Evolutionary conservation across 2,888 invertebrate genomes (phyloP).

Genomic region (Aleiodes testaceus): DNA sequence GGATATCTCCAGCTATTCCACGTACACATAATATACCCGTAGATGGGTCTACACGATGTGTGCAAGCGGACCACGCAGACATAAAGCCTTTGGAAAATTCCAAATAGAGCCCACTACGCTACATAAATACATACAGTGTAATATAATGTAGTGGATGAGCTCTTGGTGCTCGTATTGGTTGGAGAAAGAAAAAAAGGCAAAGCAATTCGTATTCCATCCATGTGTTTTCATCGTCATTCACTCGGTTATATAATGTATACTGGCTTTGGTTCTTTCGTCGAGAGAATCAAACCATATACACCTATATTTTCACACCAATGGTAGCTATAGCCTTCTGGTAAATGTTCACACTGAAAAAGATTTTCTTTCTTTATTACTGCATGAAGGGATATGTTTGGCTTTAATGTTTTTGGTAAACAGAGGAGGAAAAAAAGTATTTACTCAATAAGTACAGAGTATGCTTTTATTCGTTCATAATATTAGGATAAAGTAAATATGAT

Average conservation of each 20-base stretch:
- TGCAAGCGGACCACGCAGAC: constrained; percentile 33
- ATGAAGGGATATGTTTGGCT: constrained; percentile 19
- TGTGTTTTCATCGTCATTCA: constrained; percentile 12
- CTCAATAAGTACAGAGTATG: neutral
- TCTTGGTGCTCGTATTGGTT: constrained; percentile 7
- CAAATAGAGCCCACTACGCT: constrained; percentile 16
- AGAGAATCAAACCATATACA: constrained; percentile 21
- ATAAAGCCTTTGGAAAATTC: constrained; percentile 39
- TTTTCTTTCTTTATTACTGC: constrained; percentile 20
- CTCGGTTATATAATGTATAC: constrained; percentile 26
- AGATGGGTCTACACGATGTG: constrained; percentile 7
- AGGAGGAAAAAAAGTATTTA: constrained; percentile 18
- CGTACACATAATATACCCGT: constrained; percentile 42
- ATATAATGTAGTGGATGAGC: constrained; percentile 2
- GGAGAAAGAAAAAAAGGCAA: neutral
- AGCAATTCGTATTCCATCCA: constrained; percentile 22
- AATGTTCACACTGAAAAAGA: constrained; percentile 1
- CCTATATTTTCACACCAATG: constrained; percentile 10
- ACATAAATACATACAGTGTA: neutral
- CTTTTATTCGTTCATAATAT: constrained; percentile 1
- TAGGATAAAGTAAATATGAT: neutral
- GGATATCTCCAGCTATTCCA: constrained; percentile 38
- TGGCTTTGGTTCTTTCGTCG: constrained; percentile 22
- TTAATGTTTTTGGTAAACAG: neutral
- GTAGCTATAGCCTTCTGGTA: neutral